Evolutionary conservation across 2,888 invertebrate species (phyloP), one percentile per base, ranked within the genome.

Genomic region (Temnothorax ravouxi): DNA sequence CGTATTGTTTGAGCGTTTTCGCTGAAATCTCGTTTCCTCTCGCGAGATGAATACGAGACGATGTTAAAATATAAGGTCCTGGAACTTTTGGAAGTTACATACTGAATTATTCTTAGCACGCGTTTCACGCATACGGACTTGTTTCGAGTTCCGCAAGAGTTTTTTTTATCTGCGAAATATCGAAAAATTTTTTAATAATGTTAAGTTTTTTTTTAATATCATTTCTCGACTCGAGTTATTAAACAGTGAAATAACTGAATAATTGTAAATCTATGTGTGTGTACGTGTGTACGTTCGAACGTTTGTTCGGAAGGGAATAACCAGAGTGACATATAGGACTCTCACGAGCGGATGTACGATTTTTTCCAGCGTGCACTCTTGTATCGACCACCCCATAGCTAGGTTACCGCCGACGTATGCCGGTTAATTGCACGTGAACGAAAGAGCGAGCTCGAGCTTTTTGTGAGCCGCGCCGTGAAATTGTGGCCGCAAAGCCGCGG

Each of bases 381-480:
- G 80, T 69, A 74, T 86, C 79, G 74, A 82, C 25, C 38, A 50
- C 54, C 64, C 44, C 52, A 29, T 34, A n/a, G 72, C 18, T 54
- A 72, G 72, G 72, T 84, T 81, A 59, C 41, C 71, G 50, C 38
- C 50, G 66, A 61, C 34, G 59, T 71, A 71, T 18, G 18, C 62
- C 25, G 62, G 62, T 87, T 87, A 86, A 87, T 86, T 77, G 87
- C 62, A 62, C 69, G 80, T 69, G 84, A 71, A 80, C 59, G 66
- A 84, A 84, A 80, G 71, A 54, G 77, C 84, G 72, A 54, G 61
- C 59, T 81, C 38, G n/a, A n/a, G 21, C 64, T 66, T 59, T 54
- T 74, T 52, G 50, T 41, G 41, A 59, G 21, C 38, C 47, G 29
- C 38, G 50, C 77, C 41, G 71, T 75, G 61, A 76, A 88, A 83